A percentile compares a stretch with the other conserved stretches of the same genome.
phyloP scores from a whole-genome alignment of 2,113 vertebrate species.

The Climacteris rufus region DNA sequence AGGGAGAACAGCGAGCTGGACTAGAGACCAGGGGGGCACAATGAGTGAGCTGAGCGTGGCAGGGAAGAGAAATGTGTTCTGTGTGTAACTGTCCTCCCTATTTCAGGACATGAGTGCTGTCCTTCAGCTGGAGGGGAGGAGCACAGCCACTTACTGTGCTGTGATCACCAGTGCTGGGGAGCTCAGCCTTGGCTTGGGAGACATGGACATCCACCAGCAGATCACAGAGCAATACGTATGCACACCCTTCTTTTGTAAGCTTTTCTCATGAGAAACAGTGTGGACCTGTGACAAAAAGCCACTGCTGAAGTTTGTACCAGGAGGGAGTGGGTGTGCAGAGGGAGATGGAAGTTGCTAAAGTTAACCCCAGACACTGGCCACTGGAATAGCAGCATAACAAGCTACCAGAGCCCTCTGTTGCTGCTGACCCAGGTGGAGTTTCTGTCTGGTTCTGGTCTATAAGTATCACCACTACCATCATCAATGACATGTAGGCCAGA shows the following conservation, averaged over 20 bases:
- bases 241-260: not conserved
- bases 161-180: slow-evolving; percentile 76
- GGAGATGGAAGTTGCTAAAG: not conserved
- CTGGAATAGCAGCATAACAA: not conserved
- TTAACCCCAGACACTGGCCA: not conserved
- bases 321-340: not conserved
- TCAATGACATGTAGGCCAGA: not conserved
- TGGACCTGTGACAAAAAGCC: not conserved
- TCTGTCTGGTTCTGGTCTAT: not conserved
- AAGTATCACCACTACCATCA: not conserved
- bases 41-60: not conserved
- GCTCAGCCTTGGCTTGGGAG: slow-evolving; percentile 82
- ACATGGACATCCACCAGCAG: slow-evolving; percentile 88
- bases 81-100: not conserved
- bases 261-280: not conserved
- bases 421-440: not conserved
- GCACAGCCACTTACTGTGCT: slow-evolving; percentile 71
- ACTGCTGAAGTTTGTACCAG: not conserved
- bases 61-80: not conserved
- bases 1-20: not conserved
- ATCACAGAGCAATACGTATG: slow-evolving; percentile 84
- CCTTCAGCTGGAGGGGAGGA: slow-evolving; percentile 47
- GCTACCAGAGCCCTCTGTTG: not conserved
- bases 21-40: not conserved
- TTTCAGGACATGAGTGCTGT: slow-evolving; percentile 60